phyloP scores from a whole-genome alignment of 2,797 vertebrate species.

The Nannoperca obscura region DNA sequence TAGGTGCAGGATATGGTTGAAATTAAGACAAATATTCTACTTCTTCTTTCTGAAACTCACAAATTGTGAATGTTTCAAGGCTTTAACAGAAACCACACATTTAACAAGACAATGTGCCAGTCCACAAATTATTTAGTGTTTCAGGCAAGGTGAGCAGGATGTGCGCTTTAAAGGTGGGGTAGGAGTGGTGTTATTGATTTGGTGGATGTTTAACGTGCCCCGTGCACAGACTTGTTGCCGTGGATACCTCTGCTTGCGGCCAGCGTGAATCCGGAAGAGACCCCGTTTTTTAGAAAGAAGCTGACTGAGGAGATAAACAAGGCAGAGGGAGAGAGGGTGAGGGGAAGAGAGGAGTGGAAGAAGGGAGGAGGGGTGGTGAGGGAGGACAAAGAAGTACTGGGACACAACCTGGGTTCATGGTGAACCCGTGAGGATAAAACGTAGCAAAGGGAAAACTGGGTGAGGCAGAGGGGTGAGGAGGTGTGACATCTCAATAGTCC shows the following conservation, averaged over 20 bases:
- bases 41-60: neutral
- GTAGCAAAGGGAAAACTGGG: conserved; percentile 18
- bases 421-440: conserved; percentile 51
- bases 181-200: conserved; percentile 54
- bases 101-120: conserved; percentile 33
- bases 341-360: conserved; percentile 72
- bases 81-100: neutral
- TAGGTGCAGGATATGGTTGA: neutral
- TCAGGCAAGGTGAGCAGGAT: conserved; percentile 66
- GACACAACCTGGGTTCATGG: conserved; percentile 50
- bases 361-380: conserved; percentile 25
- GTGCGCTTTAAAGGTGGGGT: conserved; percentile 27
- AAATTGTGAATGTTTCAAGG: neutral
- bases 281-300: conserved; percentile 96
- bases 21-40: neutral
- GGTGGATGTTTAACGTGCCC: conserved; percentile 73
- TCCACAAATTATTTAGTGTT: conserved; percentile 73
- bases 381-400: conserved; percentile 66
- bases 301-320: conserved; percentile 90
- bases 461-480: conserved; percentile 37
- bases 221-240: conserved; percentile 82
- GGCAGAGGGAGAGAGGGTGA: conserved; percentile 85
- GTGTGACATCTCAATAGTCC: conserved; percentile 68
- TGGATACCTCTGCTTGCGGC: conserved; percentile 98
- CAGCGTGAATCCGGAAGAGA: conserved; percentile 97